Conservation (phyloP, 1,140 invertebrate species). For the Frieseomelitta varia region DNA sequence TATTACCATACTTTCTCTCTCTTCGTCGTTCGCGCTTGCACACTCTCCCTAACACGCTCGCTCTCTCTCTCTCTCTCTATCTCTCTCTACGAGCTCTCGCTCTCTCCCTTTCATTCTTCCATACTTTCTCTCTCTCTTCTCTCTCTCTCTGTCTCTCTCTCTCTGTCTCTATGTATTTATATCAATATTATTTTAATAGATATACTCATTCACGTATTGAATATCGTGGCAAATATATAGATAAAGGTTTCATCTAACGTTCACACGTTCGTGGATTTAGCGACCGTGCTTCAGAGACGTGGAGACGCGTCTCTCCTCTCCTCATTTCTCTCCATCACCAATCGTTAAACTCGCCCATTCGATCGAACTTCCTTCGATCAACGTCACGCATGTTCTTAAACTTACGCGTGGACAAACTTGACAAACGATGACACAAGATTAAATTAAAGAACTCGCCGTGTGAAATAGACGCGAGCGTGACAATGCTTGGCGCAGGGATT, state of each 20-base stretch:
- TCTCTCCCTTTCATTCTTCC: constrained; percentile 59
- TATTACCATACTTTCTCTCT: constrained; percentile 76
- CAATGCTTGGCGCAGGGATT: no score
- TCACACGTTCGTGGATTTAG: constrained; percentile 50
- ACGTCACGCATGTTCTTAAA: no score
- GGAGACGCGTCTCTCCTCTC: constrained; percentile 50
- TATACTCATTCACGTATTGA: constrained; percentile 77
- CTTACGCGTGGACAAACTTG: no score
- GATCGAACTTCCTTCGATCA: not conserved
- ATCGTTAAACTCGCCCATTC: not conserved
- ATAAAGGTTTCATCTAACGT: constrained; percentile 66
- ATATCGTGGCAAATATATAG: constrained; percentile 77
- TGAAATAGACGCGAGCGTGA: no score
- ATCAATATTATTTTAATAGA: constrained; percentile 65
- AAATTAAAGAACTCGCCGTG: no score
- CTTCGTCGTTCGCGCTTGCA: constrained; percentile 61
- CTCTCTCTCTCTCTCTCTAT: constrained; percentile 66
- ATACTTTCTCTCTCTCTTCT: constrained; percentile 59
- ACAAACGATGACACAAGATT: no score
- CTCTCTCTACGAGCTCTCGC: constrained; percentile 45
- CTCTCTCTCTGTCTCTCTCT: constrained; percentile 59
- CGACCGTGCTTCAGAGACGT: constrained; percentile 49
- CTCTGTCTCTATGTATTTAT: constrained; percentile 66
- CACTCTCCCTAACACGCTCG: constrained; percentile 67
- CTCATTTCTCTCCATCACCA: not conserved